Percentiles rank a stretch among this genome's conserved stretches.
Evolutionary conservation across 2,113 vertebrate species (phyloP).

Genomic region (Tautogolabrus adspersus): DNA sequence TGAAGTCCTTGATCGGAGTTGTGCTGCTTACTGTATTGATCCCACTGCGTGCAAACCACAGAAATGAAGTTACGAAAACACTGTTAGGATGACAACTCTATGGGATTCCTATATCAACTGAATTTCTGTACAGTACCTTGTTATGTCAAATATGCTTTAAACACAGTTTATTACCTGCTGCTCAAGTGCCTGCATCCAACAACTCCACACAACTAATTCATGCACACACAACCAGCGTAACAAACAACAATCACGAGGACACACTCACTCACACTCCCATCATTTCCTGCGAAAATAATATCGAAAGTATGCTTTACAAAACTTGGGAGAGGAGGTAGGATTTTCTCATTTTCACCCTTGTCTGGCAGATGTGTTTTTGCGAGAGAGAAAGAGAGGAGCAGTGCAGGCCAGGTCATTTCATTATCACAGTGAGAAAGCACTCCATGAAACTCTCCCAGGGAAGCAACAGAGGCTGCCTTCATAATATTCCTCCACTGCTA

Average conservation of each 20-base stretch:
- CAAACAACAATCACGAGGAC: slow-evolving; percentile 15
- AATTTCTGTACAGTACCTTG: slow-evolving; percentile 53
- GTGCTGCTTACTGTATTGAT: slow-evolving; percentile 69
- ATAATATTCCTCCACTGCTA: slow-evolving; percentile 64
- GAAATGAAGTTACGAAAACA: slow-evolving; percentile 58
- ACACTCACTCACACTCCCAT: slow-evolving; percentile 56
- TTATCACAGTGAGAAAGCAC: slow-evolving; percentile 81
- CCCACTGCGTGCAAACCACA: slow-evolving; percentile 38
- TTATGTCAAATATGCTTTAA: slow-evolving; percentile 67
- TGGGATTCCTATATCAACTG: slow-evolving; percentile 48
- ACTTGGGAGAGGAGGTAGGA: slow-evolving; percentile 71
- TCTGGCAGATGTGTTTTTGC: slow-evolving; percentile 76
- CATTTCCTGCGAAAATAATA: slow-evolving; percentile 66
- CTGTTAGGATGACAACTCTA: slow-evolving; percentile 60
- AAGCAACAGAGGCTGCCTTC: slow-evolving; percentile 66
- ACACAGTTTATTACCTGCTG: slow-evolving; percentile 62
- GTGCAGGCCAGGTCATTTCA: slow-evolving; percentile 81
- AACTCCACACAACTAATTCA: slow-evolving; percentile 12
- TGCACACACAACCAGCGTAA: slow-evolving; percentile 26
- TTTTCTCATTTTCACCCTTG: slow-evolving; percentile 79
- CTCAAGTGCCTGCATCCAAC: slow-evolving; percentile 17
- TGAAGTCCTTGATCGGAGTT: slow-evolving; percentile 68
- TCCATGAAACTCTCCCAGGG: slow-evolving; percentile 76
- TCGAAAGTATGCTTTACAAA: slow-evolving; percentile 75
- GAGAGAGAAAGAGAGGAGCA: slow-evolving; percentile 59